These are phyloP conservation scores for Tadarida brasiliensis DNA, from an alignment of 2,797 vertebrate genomes.

Conservation along the genomic window DNA sequence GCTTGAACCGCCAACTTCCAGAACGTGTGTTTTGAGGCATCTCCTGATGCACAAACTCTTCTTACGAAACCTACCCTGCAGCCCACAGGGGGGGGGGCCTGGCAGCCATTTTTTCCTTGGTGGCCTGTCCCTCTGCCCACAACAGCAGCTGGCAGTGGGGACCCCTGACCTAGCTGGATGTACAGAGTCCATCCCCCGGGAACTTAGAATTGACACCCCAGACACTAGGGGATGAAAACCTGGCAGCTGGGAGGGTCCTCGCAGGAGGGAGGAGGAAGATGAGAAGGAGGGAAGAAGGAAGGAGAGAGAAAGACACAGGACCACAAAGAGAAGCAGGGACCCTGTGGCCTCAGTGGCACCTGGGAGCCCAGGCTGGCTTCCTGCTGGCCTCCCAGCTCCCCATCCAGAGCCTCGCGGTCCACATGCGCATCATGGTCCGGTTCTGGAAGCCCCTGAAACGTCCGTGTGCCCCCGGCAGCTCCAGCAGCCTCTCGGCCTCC, in stretches of 20 bases:
- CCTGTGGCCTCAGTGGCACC: background rate
- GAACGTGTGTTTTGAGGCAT: background rate
- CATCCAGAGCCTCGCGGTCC: background rate
- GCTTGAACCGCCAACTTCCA: background rate
- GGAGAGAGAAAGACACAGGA: rapidly evolving
- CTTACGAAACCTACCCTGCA: background rate
- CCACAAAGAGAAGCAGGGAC: background rate
- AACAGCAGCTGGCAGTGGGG: background rate
- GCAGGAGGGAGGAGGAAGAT: rapidly evolving
- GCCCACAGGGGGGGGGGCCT: background rate
- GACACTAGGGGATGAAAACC: background rate
- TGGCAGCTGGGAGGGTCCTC: background rate
- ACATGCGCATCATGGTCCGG: rapidly evolving
- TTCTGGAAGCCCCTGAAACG: background rate
- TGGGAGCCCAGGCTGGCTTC: background rate
- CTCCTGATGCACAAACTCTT: background rate
- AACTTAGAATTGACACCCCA: background rate
- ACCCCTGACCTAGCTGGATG: no score
- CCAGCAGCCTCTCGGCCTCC: background rate
- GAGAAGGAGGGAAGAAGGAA: rapidly evolving
- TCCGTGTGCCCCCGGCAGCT: rapidly evolving
- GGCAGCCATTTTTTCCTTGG: background rate
- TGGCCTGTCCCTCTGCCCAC: background rate
- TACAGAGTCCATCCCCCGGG: background rate
- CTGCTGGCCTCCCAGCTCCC: background rate